phyloP scores from a whole-genome alignment of 2,888 invertebrate genomes.

The Eupithecia inturbata region DNA sequence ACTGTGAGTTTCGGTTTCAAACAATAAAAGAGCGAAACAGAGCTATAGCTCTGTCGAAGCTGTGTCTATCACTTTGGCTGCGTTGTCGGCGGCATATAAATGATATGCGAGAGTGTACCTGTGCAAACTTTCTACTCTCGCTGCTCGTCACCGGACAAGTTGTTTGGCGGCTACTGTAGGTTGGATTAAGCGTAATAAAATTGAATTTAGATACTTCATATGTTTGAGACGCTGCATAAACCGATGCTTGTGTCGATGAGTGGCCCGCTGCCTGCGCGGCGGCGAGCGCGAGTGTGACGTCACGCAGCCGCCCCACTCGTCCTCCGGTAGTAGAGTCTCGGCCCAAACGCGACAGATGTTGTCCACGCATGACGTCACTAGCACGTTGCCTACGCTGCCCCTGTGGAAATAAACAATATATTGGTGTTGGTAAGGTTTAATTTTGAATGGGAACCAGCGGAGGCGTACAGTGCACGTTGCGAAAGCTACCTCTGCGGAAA shows the following conservation, averaged over 20 bases:
- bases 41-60: too few relatives aligned
- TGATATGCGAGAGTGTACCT: too few relatives aligned
- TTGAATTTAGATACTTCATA: slow-evolving; percentile 88
- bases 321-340: slow-evolving; percentile 98
- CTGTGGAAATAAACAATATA: slow-evolving; percentile 69
- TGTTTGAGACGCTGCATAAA: slow-evolving; percentile 98
- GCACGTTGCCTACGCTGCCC: slow-evolving; percentile 98
- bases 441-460: background rate
- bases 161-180: too few relatives aligned
- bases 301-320: slow-evolving; percentile 88
- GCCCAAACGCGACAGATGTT: slow-evolving; percentile 99
- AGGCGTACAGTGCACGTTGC: background rate
- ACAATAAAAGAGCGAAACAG: too few relatives aligned
- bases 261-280: slow-evolving; percentile 88
- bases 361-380: slow-evolving; percentile 98
- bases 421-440: background rate
- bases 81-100: too few relatives aligned
- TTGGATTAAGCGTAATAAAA: too few relatives aligned
- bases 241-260: slow-evolving; percentile 96
- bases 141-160: too few relatives aligned
- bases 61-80: too few relatives aligned
- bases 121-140: too few relatives aligned
- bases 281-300: slow-evolving; percentile 87
- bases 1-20: too few relatives aligned
- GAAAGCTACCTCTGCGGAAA: background rate